phyloP scores from a whole-genome alignment of 2,888 invertebrate species.

The Priocnemis perturbator region DNA sequence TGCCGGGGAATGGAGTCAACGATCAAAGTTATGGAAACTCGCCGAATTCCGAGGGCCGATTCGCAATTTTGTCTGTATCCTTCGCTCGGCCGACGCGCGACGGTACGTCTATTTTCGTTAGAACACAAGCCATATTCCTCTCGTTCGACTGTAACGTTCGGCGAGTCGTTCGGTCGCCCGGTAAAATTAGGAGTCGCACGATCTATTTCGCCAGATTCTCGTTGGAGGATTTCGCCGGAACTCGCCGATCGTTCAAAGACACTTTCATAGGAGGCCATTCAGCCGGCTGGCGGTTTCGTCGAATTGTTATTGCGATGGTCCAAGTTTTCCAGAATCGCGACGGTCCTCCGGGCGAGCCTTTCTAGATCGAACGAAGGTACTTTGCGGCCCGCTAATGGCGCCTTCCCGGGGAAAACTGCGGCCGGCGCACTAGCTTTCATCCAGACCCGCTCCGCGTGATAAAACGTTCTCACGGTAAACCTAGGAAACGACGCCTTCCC shows the following conservation, averaged over 20 bases:
- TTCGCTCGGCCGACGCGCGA: no score
- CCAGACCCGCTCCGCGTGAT: constrained; percentile 15
- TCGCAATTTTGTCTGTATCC: no score
- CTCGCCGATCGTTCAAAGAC: constrained; percentile 1
- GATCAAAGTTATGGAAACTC: no score
- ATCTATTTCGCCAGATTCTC: constrained; percentile 37
- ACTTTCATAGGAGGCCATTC: constrained; percentile 2
- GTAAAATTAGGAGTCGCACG: background rate
- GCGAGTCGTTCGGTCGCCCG: no score
- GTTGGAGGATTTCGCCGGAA: constrained; percentile 23
- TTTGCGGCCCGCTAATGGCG: constrained; percentile 61
- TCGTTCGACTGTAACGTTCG: no score
- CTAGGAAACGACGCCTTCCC: constrained; percentile 13
- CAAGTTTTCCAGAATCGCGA: constrained; percentile 62
- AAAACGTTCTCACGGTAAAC: constrained; percentile 30
- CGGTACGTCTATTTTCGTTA: no score
- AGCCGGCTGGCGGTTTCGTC: constrained; percentile 30
- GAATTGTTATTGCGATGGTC: constrained; percentile 62
- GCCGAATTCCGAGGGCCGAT: no score
- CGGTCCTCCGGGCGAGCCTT: constrained; percentile 54
- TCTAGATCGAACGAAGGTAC: constrained; percentile 34
- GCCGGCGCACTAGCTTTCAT: constrained; percentile 22
- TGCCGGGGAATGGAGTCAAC: no score
- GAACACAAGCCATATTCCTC: no score
- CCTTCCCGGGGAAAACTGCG: constrained; percentile 52